Percentiles rank a stretch among this genome's conserved stretches.
phyloP scores from a whole-genome alignment of 2,797 vertebrate genomes.

The Margarornis squamiger region DNA sequence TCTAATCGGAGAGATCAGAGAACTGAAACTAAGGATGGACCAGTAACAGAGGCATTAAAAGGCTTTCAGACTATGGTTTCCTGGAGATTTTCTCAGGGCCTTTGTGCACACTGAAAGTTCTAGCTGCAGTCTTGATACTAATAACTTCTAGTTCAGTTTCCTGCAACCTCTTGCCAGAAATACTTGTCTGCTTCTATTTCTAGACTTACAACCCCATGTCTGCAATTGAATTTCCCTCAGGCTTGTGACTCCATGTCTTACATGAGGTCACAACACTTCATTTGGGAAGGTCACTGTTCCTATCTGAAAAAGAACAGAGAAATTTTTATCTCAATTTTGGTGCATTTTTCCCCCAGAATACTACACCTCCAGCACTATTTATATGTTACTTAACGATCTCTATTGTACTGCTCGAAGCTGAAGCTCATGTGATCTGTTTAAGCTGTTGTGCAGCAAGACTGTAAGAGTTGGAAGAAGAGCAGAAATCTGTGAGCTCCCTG shows the following conservation, averaged over 20 bases:
- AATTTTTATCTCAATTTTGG: slow-evolving; percentile 24
- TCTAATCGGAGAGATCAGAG: not conserved
- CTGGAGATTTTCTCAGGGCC: not conserved
- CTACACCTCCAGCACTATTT: slow-evolving; percentile 27
- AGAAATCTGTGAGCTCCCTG: not conserved
- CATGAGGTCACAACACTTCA: slow-evolving; percentile 33
- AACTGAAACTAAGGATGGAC: not conserved
- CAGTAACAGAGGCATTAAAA: not conserved
- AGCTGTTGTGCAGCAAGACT: not conserved
- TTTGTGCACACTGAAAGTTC: slow-evolving; percentile 4
- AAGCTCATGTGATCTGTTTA: not conserved
- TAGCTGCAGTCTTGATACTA: slow-evolving; percentile 2
- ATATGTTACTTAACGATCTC: slow-evolving; percentile 30
- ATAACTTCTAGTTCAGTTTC: slow-evolving; percentile 55
- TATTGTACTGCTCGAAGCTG: not conserved
- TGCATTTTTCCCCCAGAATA: not conserved
- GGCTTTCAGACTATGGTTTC: not conserved
- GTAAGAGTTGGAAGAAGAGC: not conserved
- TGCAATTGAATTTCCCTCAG: slow-evolving; percentile 48
- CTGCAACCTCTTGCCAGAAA: slow-evolving; percentile 27
- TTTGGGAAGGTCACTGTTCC: slow-evolving; percentile 18
- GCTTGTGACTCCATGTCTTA: slow-evolving; percentile 41
- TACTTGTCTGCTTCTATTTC: slow-evolving; percentile 52
- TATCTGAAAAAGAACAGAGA: slow-evolving; percentile 32
- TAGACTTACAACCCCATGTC: not conserved